These are phyloP conservation scores for Phortica magna DNA, from an alignment of 2,888 invertebrate species.

Conservation along the genomic window DNA sequence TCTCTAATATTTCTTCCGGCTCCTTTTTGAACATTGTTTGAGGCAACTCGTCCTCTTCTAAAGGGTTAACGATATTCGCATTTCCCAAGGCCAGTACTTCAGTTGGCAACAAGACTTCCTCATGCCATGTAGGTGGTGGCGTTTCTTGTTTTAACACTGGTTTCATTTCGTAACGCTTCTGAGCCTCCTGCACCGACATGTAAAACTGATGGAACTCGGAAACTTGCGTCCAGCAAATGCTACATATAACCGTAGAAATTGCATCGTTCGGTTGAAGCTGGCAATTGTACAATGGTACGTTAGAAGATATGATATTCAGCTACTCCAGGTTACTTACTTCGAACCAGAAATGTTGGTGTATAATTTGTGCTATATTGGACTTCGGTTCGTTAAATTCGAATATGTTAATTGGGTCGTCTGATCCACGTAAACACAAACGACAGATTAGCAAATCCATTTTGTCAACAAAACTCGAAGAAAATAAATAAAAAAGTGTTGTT, in stretches of 20 bases:
- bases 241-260: conserved; percentile 71
- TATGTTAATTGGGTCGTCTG: conserved; percentile 69
- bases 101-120: conserved; percentile 59
- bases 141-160: conserved; percentile 61
- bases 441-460: conserved; percentile 66
- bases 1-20: conserved; percentile 48
- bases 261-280: conserved; percentile 70
- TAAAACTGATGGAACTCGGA: conserved; percentile 75
- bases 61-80: conserved; percentile 60
- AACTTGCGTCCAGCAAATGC: conserved; percentile 74
- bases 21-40: conserved; percentile 31
- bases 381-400: conserved; percentile 62
- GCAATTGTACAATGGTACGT: conserved; percentile 4
- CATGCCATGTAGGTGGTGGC: conserved; percentile 57
- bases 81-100: conserved; percentile 57
- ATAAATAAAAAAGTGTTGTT: no score
- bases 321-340: conserved; percentile 59
- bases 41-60: conserved; percentile 58
- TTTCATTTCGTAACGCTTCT: conserved; percentile 58
- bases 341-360: conserved; percentile 75
- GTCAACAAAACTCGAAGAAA: no score
- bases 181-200: conserved; percentile 71
- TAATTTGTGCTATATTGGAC: conserved; percentile 65
- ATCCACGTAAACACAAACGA: conserved; percentile 70
- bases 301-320: neutral